Conservation (phyloP, 2,797 vertebrate genomes). For the Diglossa cyanea region DNA sequence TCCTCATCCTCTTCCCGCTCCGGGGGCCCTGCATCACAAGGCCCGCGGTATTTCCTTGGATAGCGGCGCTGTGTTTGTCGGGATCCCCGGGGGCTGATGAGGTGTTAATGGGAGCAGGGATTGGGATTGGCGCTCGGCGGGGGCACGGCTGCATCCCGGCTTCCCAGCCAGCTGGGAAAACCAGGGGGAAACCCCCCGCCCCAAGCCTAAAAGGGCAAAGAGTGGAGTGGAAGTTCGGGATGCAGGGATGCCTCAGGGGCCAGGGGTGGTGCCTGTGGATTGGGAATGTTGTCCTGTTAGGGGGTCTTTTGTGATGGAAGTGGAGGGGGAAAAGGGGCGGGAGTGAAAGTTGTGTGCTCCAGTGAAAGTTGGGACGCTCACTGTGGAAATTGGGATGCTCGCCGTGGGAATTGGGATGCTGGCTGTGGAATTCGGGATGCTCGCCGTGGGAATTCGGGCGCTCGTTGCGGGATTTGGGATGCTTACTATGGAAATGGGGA, state of each 20-base stretch:
- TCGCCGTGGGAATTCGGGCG: neutral
- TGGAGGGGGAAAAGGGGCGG: accelerated
- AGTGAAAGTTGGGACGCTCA: slow-evolving; percentile 4
- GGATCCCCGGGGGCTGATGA: slow-evolving; percentile 89
- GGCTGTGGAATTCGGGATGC: neutral
- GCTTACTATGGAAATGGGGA: neutral
- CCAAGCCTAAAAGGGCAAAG: neutral
- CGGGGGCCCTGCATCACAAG: slow-evolving; percentile 85
- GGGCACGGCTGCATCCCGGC: neutral
- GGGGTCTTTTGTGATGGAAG: slow-evolving; percentile 22
- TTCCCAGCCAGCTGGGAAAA: neutral
- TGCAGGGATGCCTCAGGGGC: neutral
- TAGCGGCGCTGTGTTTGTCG: slow-evolving; percentile 81
- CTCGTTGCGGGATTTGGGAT: neutral
- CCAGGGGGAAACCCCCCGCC: accelerated
- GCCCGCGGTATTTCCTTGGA: slow-evolving; percentile 81
- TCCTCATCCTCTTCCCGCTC: slow-evolving; percentile 51
- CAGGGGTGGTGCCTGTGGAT: neutral
- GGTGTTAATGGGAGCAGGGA: slow-evolving; percentile 82
- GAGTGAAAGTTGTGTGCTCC: slow-evolving; percentile 8
- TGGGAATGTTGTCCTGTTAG: neutral
- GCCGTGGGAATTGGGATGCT: neutral
- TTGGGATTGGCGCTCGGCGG: slow-evolving; percentile 30
- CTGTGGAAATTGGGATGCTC: neutral
- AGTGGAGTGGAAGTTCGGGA: neutral